Evolutionary conservation across 2,888 invertebrate species (phyloP), one percentile per base, ranked within the genome.

Genomic region (Sarcophaga variegata): DNA sequence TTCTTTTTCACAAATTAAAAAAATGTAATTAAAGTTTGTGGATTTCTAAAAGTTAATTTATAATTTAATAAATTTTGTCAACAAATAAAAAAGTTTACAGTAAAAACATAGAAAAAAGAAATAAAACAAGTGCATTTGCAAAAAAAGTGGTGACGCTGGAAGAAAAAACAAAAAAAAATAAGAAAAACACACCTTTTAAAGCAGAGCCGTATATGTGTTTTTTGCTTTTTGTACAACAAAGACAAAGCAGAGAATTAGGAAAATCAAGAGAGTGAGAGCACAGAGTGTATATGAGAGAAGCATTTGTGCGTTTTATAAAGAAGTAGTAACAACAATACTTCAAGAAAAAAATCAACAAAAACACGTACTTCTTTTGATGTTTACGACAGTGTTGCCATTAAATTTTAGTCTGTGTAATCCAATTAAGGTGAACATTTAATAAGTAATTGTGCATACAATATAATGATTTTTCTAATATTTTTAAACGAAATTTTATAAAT

Each of bases 141-240:
- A 85, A 88, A 83, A 84, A 87, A 87, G 82, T 85, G 83, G 85
- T 85, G 85, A 88, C 85, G 88, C 83, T 85, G 82, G 82, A 85
- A 82, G 66, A 76, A 87, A 81, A 75, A 81, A 77, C 17, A 74
- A 54, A 37, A 37, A 37, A 37, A 37, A 37, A 37, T 37, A 37
- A 37, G 37, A 37, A 37, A 78, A 27, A 81, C 76, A 83, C 83
- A 79, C 59, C 70, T 60, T 76, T 84, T 75, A 22, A 47, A 62
- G 72, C 83, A 74, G 83, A 78, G 83, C 72, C 22, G 75, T 75
- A 71, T 71, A 60, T 66, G 54, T 64, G 37, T 37, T 37, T 37
- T 20, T n/a, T 66, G 71, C 14, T 69, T 79, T 63, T 79, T 79
- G 70, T 84, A 76, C 83, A 84, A 83, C 69, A 84, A 84, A 80